A percentile compares a stretch with the other conserved stretches of the same genome.
Conservation (phyloP, 2,113 vertebrate genomes). For the Baryphthengus martii region DNA sequence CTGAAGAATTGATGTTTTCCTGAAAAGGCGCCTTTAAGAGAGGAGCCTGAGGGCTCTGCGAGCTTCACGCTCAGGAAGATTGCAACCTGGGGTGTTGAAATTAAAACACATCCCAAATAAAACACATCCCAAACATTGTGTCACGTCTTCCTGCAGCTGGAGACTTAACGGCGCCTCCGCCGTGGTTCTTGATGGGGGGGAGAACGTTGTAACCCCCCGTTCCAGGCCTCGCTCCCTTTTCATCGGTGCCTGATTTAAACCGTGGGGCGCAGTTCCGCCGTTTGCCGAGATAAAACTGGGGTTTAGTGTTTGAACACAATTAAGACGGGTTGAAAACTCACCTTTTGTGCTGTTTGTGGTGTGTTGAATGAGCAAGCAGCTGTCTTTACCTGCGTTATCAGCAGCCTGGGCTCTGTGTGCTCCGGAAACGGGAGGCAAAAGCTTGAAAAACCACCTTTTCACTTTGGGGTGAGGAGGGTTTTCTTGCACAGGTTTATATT, state of each 20-base stretch:
- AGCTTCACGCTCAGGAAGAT: background rate
- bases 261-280: background rate
- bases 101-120: background rate
- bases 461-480: background rate
- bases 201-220: accelerated
- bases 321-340: conserved; percentile 51
- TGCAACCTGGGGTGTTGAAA: background rate
- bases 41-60: background rate
- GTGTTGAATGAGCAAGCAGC: conserved; percentile 71
- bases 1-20: background rate
- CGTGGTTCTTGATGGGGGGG: background rate
- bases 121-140: too few species aligned
- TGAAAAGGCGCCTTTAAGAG: background rate
- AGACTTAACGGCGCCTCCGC: background rate
- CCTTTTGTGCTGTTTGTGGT: conserved; percentile 16
- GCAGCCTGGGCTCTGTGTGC: background rate
- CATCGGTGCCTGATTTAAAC: conserved; percentile 47
- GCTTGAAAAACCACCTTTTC: background rate
- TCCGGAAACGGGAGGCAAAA: background rate
- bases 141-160: background rate
- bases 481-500: background rate
- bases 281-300: conserved; percentile 63
- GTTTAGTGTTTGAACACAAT: conserved; percentile 47
- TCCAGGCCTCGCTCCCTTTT: conserved; percentile 6
- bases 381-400: conserved; percentile 51